These are phyloP conservation scores for Laodelphax striatellus DNA, from an alignment of 1,140 invertebrate species.

Conservation along the genomic window DNA sequence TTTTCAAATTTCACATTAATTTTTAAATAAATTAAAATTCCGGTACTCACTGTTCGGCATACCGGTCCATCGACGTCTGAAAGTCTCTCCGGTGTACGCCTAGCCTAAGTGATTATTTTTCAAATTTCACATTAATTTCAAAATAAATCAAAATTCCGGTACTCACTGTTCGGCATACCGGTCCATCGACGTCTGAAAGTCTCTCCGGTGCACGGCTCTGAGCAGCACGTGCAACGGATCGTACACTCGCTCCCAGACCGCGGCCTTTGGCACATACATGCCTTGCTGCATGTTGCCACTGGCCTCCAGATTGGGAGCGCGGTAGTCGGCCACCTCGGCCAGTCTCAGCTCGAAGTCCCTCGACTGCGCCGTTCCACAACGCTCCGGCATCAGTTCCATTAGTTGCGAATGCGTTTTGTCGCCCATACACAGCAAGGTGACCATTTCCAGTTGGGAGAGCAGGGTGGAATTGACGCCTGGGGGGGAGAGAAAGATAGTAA, in stretches of 20 bases:
- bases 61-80: constrained; percentile 86
- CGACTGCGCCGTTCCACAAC: constrained; percentile 80
- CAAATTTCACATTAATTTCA: no score
- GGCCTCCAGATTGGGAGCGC: constrained; percentile 62
- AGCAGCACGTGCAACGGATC: constrained; percentile 88
- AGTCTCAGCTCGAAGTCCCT: constrained; percentile 70
- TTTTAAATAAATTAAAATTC: no score
- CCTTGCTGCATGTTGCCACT: constrained; percentile 85
- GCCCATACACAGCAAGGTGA: constrained; percentile 79
- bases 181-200: constrained; percentile 91
- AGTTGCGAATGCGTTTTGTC: constrained; percentile 93
- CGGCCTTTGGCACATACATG: constrained; percentile 78
- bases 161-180: constrained; percentile 74
- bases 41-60: constrained; percentile 70
- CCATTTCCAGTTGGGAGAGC: constrained; percentile 79
- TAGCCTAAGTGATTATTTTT: no score
- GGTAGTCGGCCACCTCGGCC: constrained; percentile 57
- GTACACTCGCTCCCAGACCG: constrained; percentile 85
- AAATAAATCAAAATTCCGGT: no score
- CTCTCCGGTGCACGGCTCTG: constrained; percentile 78
- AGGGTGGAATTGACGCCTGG: constrained; percentile 55
- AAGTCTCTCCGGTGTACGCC: constrained; percentile 89
- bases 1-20: no score
- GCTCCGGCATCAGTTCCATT: constrained; percentile 89
- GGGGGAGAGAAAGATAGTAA: no score